phyloP scores from a whole-genome alignment of 2,888 invertebrate genomes.

The Dasypogon diadema region DNA sequence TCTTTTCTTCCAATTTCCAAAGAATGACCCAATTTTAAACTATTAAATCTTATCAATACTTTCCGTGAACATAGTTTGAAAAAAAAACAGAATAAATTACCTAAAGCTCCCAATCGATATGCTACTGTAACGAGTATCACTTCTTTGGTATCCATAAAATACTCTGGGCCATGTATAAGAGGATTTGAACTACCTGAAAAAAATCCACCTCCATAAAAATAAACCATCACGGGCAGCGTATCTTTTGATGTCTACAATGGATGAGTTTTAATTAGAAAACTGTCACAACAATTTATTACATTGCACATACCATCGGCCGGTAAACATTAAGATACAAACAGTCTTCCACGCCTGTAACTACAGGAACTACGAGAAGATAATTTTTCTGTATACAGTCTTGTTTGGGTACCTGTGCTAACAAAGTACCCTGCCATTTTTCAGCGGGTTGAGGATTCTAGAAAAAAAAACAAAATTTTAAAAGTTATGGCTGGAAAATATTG shows the following conservation, averaged over 20 bases:
- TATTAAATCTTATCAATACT: constrained; percentile 3
- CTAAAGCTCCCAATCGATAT: constrained; percentile 68
- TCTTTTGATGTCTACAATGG: constrained; percentile 61
- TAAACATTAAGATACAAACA: constrained; percentile 71
- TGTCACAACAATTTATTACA: not conserved
- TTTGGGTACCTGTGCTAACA: constrained; percentile 63
- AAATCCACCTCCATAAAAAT: constrained; percentile 71
- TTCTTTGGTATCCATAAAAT: constrained; percentile 70
- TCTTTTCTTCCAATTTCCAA: too few relatives aligned
- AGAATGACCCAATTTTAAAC: too few relatives aligned
- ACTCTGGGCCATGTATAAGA: constrained; percentile 69
- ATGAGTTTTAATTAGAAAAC: constrained; percentile 53
- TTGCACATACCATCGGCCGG: constrained; percentile 63
- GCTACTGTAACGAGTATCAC: constrained; percentile 70
- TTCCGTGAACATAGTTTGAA: not conserved
- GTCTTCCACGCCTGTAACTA: constrained; percentile 68
- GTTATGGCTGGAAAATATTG: not conserved
- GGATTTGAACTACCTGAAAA: constrained; percentile 69
- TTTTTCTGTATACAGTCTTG: constrained; percentile 69
- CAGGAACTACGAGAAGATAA: constrained; percentile 60
- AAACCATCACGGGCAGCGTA: constrained; percentile 70
- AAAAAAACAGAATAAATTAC: constrained; percentile 55
- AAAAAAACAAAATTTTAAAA: not conserved
- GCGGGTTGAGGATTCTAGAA: constrained; percentile 63
- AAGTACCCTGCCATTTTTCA: constrained; percentile 59